Evolutionary conservation across 2,888 invertebrate species (phyloP).

Genomic region (Listrodromus nycthemerus): DNA sequence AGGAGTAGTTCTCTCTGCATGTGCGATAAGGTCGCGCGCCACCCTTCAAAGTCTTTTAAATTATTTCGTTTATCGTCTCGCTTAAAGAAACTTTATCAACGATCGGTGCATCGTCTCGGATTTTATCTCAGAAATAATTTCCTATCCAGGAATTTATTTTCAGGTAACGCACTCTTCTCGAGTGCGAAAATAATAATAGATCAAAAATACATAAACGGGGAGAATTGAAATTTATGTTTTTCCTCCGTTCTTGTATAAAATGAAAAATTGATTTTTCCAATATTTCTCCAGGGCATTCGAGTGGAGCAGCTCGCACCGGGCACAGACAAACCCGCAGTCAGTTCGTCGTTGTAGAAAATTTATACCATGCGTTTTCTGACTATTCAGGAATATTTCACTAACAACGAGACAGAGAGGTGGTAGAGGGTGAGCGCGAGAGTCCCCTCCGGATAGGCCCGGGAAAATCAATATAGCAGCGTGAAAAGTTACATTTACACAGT

Average conservation of each 20-base stretch:
- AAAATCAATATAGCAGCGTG: slow-evolving; percentile 78
- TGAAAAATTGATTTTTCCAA: slow-evolving; percentile 28
- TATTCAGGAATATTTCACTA: slow-evolving; percentile 53
- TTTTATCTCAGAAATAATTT: background rate
- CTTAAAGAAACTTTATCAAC: background rate
- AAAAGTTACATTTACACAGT: slow-evolving; percentile 69
- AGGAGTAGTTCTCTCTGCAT: background rate
- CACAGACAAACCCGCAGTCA: background rate
- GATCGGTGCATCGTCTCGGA: background rate
- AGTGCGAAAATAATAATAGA: background rate
- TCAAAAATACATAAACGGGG: background rate
- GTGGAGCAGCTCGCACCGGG: background rate
- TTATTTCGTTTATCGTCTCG: background rate
- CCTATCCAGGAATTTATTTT: background rate
- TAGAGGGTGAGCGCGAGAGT: slow-evolving; percentile 1
- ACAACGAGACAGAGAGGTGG: slow-evolving; percentile 42
- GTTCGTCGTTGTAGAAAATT: slow-evolving; percentile 20
- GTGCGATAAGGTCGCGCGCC: background rate
- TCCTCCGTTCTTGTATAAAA: background rate
- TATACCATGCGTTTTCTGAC: slow-evolving; percentile 20
- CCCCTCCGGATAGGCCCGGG: slow-evolving; percentile 66
- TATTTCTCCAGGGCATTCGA: background rate
- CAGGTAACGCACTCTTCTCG: background rate
- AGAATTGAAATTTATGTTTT: background rate
- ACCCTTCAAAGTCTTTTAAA: background rate